Conservation (phyloP, 2,888 invertebrate species). For the Alviniconcha strummeri region DNA sequence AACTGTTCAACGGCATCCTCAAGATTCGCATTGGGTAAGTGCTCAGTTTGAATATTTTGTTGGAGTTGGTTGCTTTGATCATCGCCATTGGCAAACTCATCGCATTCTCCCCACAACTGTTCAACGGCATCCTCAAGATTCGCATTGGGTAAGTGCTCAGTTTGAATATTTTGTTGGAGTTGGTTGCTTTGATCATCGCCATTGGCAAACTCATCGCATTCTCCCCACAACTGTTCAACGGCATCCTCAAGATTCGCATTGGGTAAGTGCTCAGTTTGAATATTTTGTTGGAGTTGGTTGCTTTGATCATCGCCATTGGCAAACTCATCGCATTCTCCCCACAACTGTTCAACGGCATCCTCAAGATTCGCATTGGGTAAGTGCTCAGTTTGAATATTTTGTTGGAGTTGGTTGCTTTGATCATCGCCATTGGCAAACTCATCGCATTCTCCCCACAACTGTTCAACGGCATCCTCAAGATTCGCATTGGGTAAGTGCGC, state of each 20-base stretch:
- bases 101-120: constrained; percentile 93
- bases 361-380: constrained; percentile 85
- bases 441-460: too few relatives aligned
- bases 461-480: constrained; percentile 94
- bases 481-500: constrained; percentile 79
- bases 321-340: constrained; percentile 94
- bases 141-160: constrained; percentile 78
- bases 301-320: constrained; percentile 95
- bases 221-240: constrained; percentile 94
- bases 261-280: constrained; percentile 74
- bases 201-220: constrained; percentile 95
- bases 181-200: constrained; percentile 94
- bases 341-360: constrained; percentile 94
- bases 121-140: constrained; percentile 92
- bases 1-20: constrained; percentile 95
- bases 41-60: too few relatives aligned
- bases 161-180: constrained; percentile 57
- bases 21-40: constrained; percentile 82
- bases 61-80: constrained; percentile 84
- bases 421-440: too few relatives aligned
- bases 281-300: constrained; percentile 73
- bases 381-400: background rate
- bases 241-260: constrained; percentile 88
- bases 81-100: constrained; percentile 95
- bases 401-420: too few relatives aligned